phyloP scores from a whole-genome alignment of 2,113 vertebrate genomes.

The Reinhardtius hippoglossoides region DNA sequence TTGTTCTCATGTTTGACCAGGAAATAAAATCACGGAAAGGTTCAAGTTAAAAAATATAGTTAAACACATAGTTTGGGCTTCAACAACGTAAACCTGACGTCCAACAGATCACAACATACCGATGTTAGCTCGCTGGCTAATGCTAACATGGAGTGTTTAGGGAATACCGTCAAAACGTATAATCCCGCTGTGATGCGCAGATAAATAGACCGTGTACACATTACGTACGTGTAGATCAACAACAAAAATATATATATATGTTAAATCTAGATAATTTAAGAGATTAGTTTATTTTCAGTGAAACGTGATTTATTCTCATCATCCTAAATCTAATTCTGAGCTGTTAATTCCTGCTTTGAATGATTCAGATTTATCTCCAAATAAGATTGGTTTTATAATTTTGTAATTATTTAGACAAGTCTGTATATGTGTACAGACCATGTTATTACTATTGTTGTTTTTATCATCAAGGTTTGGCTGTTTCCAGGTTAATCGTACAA shows the following conservation, averaged over 20 bases:
- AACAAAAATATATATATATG: neutral
- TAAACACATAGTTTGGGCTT: fast-evolving
- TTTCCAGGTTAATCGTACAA: neutral
- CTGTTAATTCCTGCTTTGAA: too few species aligned
- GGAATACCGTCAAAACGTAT: neutral
- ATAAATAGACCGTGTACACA: neutral
- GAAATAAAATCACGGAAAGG: neutral
- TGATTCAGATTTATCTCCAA: too few species aligned
- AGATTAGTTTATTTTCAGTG: too few species aligned
- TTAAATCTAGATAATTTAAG: neutral
- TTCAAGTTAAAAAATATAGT: too few species aligned
- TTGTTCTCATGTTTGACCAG: fast-evolving
- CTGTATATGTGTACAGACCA: neutral
- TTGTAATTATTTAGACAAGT: too few species aligned
- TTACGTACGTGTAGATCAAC: neutral
- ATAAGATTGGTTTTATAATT: too few species aligned
- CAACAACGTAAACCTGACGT: neutral
- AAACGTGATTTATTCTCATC: neutral
- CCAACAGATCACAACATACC: neutral
- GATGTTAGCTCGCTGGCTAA: neutral
- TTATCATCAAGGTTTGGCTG: neutral
- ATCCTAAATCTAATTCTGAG: neutral
- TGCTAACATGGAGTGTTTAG: constrained; percentile 4
- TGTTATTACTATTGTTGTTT: neutral
- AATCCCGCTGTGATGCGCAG: too few species aligned